Base-by-base conservation (phyloP, 1,140 invertebrate genomes). In the Vanessa atalanta region DNA sequence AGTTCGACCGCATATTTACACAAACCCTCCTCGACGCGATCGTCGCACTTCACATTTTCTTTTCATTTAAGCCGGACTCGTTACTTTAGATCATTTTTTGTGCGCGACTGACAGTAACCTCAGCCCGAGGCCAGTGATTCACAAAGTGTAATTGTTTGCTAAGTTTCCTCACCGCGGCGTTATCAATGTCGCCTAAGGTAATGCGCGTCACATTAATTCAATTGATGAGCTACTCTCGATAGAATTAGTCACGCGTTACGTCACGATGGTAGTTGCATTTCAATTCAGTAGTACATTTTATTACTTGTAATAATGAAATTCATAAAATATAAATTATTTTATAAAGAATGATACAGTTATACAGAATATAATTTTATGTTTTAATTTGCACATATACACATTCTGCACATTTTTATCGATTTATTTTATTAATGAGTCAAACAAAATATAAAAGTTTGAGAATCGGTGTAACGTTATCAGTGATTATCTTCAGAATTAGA, bases 121-220 rank as follows among this genome's bases (percentile, higher is more conserved):
- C 65, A 11, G 48, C n/a, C 60, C 60, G 31, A 72, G 74, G 79
- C 72, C 83, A 86, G 79, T 81, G 84, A 77, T 79, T 86, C 86
- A 76, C 80, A 83, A 87, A 84, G 79, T 81, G 53, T 20, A 55
- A 55, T 55, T 55, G 51, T 57, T 57, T 23, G 75, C 61, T 71
- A 68, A 70, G 72, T 51, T 47, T 67, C 47, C 53, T 68, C 57
- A 12, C 43, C 57, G 48, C 50, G 65, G 37, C 50, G 65, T 64
- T 68, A 68, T 73, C 72, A 64, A 68, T 67, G 71, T 50, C 71
- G 65, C 64, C 9, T 16, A 57, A 73, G 72, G 68, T 48, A 63
- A 51, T n/a, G 23, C 68, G 53, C 70, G 71, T 73, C 71, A 73
- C 71, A 20, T 51, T 67, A 50, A 51, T 67, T 68, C n/a, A 51